Evolutionary conservation across 2,113 vertebrate genomes (phyloP).

Genomic region (Drymodes brunneopygia): DNA sequence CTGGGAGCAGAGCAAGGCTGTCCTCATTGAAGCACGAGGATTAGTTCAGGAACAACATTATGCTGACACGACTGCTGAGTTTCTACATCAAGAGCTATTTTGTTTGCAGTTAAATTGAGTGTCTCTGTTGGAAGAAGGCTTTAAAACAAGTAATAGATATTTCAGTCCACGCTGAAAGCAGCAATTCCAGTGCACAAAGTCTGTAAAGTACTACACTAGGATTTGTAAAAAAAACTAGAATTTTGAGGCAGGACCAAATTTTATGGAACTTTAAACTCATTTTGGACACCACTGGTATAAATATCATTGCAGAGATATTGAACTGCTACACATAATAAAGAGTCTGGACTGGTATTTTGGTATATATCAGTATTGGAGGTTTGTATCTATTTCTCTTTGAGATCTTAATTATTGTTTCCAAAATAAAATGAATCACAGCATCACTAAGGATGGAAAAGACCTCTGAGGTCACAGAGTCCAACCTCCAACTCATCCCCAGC

Average conservation of each 20-base stretch:
- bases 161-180: not conserved
- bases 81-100: not conserved
- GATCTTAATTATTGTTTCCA: not conserved
- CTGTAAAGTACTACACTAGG: not conserved
- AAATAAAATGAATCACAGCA: not conserved
- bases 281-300: not conserved
- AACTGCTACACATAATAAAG: not conserved
- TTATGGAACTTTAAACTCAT: not conserved
- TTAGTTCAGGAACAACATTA: not conserved
- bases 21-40: not conserved
- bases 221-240: not conserved
- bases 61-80: not conserved
- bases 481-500: fast-evolving
- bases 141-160: not conserved
- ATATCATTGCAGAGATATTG: not conserved
- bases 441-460: not conserved
- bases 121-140: not conserved
- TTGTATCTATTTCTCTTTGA: not conserved
- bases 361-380: not conserved
- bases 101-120: not conserved
- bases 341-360: not conserved
- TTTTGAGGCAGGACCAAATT: not conserved
- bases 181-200: not conserved
- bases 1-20: not conserved
- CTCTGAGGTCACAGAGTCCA: not conserved